phyloP scores from a whole-genome alignment of 2,113 vertebrate genomes.

The Naja naja region DNA sequence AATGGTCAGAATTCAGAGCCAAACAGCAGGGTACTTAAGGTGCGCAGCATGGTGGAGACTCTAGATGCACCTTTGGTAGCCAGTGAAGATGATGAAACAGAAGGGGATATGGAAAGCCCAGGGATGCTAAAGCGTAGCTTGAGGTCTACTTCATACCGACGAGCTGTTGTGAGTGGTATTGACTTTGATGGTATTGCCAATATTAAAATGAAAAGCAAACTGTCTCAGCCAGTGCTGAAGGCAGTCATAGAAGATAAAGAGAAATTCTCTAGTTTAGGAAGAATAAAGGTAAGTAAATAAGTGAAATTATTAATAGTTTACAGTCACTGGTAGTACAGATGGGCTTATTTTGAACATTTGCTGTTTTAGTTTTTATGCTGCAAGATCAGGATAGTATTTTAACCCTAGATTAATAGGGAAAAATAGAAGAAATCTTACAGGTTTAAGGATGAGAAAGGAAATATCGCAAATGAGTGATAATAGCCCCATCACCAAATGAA shows the following conservation, averaged over 20 bases:
- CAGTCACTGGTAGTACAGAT: neutral
- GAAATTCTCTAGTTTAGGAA: slow-evolving; percentile 71
- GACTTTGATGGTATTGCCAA: slow-evolving; percentile 69
- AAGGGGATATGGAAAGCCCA: slow-evolving; percentile 72
- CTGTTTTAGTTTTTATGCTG: neutral
- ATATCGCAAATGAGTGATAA: neutral
- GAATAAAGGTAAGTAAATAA: slow-evolving; percentile 69
- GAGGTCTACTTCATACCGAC: slow-evolving; percentile 90
- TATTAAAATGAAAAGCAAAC: slow-evolving; percentile 71
- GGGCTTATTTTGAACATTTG: neutral
- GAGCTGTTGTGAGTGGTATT: slow-evolving; percentile 87
- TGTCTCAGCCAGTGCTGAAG: slow-evolving; percentile 77
- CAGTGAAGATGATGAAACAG: slow-evolving; percentile 54
- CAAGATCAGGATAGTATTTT: neutral
- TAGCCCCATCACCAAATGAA: neutral
- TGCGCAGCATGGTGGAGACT: slow-evolving; percentile 85
- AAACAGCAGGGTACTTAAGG: slow-evolving; percentile 69
- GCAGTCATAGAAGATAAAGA: slow-evolving; percentile 74
- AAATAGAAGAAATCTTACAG: neutral
- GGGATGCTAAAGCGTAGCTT: slow-evolving; percentile 79
- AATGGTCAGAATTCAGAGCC: slow-evolving; percentile 59
- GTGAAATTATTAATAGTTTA: no score
- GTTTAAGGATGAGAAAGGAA: neutral
- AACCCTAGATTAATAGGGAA: neutral
- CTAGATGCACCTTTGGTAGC: slow-evolving; percentile 63